Evolutionary conservation across 2,113 vertebrate genomes (phyloP).

Genomic region (Platysteira castanea): DNA sequence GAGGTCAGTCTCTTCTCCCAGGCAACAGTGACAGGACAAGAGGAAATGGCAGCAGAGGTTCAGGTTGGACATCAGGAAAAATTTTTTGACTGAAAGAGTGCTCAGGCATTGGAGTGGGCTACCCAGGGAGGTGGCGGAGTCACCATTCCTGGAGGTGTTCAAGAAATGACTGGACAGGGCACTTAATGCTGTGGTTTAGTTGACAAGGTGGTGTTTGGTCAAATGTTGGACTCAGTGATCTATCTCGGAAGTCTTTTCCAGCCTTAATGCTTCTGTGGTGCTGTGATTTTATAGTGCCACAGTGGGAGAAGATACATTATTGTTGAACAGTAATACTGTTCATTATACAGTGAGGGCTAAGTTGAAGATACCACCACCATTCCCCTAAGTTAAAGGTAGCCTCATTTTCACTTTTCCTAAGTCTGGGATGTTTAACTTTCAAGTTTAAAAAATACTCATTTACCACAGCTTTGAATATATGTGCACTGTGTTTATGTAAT

Average conservation of each 20-base stretch:
- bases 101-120: neutral
- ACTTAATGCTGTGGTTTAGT: neutral
- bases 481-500: neutral
- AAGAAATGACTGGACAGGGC: neutral
- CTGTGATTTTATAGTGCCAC: neutral
- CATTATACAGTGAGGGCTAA: neutral
- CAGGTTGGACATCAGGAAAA: neutral
- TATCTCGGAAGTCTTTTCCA: neutral
- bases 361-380: neutral
- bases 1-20: neutral
- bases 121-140: neutral
- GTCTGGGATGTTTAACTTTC: neutral
- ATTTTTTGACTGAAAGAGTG: neutral
- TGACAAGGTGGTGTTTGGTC: neutral
- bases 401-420: neutral
- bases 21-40: neutral
- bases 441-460: neutral
- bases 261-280: neutral
- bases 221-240: neutral
- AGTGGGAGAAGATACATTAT: neutral
- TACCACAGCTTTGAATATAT: neutral
- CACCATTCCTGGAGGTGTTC: neutral
- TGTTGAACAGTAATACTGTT: neutral
- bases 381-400: neutral
- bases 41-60: neutral